Evolutionary conservation across 1,140 invertebrate species (phyloP), one percentile per base, ranked within the genome.

Genomic region (Pararge aegeria): DNA sequence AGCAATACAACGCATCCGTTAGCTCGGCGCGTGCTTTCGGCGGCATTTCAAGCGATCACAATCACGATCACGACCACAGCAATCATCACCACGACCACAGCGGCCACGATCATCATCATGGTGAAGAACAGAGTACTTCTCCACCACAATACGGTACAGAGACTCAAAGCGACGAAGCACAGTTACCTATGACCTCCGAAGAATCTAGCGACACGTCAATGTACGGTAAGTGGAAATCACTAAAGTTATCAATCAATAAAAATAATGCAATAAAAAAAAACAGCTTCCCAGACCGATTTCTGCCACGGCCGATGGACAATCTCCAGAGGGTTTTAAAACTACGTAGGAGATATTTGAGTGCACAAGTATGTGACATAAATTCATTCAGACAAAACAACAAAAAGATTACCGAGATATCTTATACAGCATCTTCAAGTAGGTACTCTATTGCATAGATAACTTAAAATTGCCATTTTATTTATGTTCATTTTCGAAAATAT

Each of bases 11-110:
- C 61, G 57, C 79, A 15, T 80, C 86, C 1, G 64, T 87, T 5
- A 83, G 78, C 42, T 81, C 83, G 15, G 86, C 84, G 51, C 76
- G 86, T 52, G 83, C 86, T 20, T 70, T 89, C 20, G 81, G 83
- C 54, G 83, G 83, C 29, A 74, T 87, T 50, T 52, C 70, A 1
- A 56, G 64, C 19, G 62, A 52, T n/a, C 67, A 69, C 19, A 56
- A 29, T 38, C 60, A 71, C 52, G 62, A 75, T 46, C 67, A 78
- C 24, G 52, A 68, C 24, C 53, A 68, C 37, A 46, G 42, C 42
- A 10, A 20, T 46, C 42, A 73, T 16, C 61, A 72, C 16, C 64
- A 73, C 21, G 58, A 62, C 15, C 68, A 73, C 38, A 59, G 69
- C 16, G 61, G 63, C 7, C 67, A 65, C 49, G 65, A 67, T 13